phyloP scores from a whole-genome alignment of 2,888 invertebrate species.

The Plutella xylostella region DNA sequence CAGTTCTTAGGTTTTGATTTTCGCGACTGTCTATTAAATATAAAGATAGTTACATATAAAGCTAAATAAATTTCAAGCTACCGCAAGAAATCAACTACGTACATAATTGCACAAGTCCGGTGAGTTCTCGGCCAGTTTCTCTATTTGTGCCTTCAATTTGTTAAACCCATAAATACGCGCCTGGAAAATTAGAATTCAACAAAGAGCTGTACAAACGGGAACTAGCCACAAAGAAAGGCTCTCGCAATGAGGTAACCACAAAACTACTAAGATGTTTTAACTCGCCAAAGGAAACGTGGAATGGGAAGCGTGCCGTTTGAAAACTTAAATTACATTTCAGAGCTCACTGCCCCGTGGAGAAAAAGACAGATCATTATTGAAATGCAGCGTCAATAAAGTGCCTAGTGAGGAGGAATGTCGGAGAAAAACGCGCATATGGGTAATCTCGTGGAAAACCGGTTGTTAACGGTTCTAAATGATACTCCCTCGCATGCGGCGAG shows the following conservation, averaged over 20 bases:
- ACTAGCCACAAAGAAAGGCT: constrained; percentile 35
- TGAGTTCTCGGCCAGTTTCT: too few species aligned
- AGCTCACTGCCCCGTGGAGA: constrained; percentile 53
- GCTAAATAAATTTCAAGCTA: too few species aligned
- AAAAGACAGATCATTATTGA: constrained; percentile 19
- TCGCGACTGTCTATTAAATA: too few species aligned
- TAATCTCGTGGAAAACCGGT: constrained; percentile 32
- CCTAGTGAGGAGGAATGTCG: neutral
- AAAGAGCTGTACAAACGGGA: constrained; percentile 27
- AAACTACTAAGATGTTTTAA: constrained; percentile 44
- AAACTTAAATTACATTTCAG: constrained; percentile 66
- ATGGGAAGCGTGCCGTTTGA: constrained; percentile 41
- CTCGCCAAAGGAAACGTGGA: constrained; percentile 58
- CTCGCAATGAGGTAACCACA: constrained; percentile 43
- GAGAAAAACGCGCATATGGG: constrained; percentile 1
- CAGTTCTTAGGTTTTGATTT: too few species aligned
- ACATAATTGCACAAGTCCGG: too few species aligned
- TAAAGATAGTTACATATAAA: too few species aligned
- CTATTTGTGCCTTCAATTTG: too few species aligned
- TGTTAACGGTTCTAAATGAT: constrained; percentile 57
- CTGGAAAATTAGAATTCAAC: constrained; percentile 2
- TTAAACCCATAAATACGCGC: neutral
- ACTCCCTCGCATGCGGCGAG: constrained; percentile 27
- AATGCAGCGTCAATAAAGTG: constrained; percentile 16
- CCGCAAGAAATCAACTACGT: too few species aligned